A percentile compares a stretch with the other conserved stretches of the same genome.
Conservation (phyloP, 2,888 invertebrate species). For the Leptothorax acervorum region DNA sequence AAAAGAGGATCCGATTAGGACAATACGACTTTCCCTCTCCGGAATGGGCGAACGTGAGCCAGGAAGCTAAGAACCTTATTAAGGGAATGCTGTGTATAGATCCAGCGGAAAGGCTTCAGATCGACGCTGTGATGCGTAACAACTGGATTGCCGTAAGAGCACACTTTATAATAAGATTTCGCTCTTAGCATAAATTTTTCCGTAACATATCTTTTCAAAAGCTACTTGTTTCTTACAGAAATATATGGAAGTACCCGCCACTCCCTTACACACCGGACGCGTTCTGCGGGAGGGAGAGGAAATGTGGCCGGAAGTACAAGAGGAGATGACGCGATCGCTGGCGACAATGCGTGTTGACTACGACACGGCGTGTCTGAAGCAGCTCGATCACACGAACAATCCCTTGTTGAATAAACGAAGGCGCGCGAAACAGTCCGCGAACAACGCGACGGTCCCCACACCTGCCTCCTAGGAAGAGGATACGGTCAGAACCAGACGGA, state of each 20-base stretch:
- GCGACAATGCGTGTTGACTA: conserved; percentile 99
- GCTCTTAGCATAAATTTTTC: background rate
- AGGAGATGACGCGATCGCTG: conserved; percentile 99
- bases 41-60: conserved; percentile 97
- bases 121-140: conserved; percentile 95
- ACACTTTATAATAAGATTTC: background rate
- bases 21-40: conserved; percentile 99
- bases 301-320: conserved; percentile 98
- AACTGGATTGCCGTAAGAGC: conserved; percentile 93
- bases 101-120: conserved; percentile 95
- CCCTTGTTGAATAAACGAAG: conserved; percentile 94
- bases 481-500: conserved; percentile 60
- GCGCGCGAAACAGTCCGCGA: conserved; percentile 70
- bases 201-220: background rate
- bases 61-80: conserved; percentile 98
- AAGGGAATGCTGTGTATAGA: conserved; percentile 97
- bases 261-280: conserved; percentile 96
- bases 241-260: conserved; percentile 96
- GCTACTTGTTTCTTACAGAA: conserved; percentile 84
- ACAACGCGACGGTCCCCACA: conserved; percentile 62
- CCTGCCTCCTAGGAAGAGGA: conserved; percentile 79
- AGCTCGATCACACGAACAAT: conserved; percentile 96
- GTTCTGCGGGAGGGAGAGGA: conserved; percentile 96
- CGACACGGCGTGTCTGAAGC: conserved; percentile 95
- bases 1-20: conserved; percentile 97